phyloP scores from a whole-genome alignment of 2,888 invertebrate genomes.

The Catonia carolina region DNA sequence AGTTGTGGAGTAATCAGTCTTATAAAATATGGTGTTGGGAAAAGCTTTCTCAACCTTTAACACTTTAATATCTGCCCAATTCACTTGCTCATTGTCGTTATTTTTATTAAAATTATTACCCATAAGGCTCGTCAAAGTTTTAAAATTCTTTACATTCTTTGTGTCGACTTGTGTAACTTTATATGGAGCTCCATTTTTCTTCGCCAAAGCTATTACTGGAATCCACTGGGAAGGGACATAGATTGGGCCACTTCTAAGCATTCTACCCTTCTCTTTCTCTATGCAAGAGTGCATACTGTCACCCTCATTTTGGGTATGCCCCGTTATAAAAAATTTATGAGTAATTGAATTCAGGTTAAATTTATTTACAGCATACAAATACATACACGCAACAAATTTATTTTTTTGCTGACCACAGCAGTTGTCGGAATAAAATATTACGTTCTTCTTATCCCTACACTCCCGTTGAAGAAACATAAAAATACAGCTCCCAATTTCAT shows the following conservation, averaged over 20 bases:
- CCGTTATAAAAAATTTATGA: constrained; percentile 30
- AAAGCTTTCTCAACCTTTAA: not conserved
- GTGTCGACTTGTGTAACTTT: not conserved
- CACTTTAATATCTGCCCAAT: not conserved
- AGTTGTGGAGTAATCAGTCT: not conserved
- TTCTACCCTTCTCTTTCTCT: constrained; percentile 25
- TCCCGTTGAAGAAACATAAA: constrained; percentile 21
- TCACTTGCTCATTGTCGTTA: not conserved
- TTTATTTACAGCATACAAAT: constrained; percentile 22
- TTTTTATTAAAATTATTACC: not conserved
- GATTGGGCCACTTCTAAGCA: constrained; percentile 25
- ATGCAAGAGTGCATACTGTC: constrained; percentile 29
- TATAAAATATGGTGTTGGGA: not conserved
- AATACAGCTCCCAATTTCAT: constrained; percentile 27
- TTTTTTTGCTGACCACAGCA: constrained; percentile 32
- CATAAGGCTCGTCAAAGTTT: not conserved
- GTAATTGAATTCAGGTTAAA: constrained; percentile 23
- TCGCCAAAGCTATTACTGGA: constrained; percentile 1
- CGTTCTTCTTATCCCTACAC: not conserved
- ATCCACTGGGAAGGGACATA: constrained; percentile 27
- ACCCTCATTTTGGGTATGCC: constrained; percentile 32
- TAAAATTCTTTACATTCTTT: not conserved
- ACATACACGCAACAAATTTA: constrained; percentile 27
- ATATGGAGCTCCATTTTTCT: not conserved
- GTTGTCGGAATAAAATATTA: constrained; percentile 30